phyloP scores from a whole-genome alignment of 2,797 vertebrate species.

The Melanotaenia parkinsoni region DNA sequence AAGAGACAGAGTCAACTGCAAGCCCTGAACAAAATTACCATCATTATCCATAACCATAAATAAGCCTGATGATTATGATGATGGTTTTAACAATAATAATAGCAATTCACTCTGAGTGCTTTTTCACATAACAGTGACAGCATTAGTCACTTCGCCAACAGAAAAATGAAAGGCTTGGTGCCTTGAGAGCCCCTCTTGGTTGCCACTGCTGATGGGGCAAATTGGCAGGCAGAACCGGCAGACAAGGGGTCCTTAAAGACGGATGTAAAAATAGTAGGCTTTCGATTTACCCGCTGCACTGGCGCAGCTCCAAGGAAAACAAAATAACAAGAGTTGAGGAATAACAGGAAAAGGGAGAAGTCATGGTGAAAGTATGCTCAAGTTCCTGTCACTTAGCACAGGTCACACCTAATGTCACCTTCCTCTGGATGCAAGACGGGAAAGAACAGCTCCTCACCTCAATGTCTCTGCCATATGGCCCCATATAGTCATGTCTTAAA shows the following conservation, averaged over 20 bases:
- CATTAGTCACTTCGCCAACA: conserved; percentile 73
- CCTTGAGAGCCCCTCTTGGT: conserved; percentile 66
- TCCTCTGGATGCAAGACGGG: conserved; percentile 58
- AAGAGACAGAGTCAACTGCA: conserved; percentile 64
- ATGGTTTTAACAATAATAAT: conserved; percentile 80
- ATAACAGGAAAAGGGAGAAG: conserved; percentile 84
- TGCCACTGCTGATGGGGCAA: conserved; percentile 75
- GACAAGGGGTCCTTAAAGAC: conserved; percentile 75
- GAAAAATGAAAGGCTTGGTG: conserved; percentile 73
- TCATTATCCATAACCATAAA: conserved; percentile 80
- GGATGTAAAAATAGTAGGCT: conserved; percentile 76
- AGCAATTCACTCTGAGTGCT: conserved; percentile 79
- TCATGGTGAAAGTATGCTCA: conserved; percentile 74
- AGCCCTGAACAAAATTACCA: conserved; percentile 75
- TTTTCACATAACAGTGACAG: conserved; percentile 79
- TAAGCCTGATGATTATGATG: conserved; percentile 76
- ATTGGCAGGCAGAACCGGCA: conserved; percentile 68
- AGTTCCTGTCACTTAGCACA: conserved; percentile 78
- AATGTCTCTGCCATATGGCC: conserved; percentile 67
- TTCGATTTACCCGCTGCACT: conserved; percentile 70
- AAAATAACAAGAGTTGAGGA: conserved; percentile 77
- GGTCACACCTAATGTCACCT: conserved; percentile 79
- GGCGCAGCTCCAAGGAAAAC: conserved; percentile 71
- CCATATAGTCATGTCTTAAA: conserved; percentile 54
- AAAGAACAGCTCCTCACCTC: conserved; percentile 47